Percentiles rank a stretch among this genome's conserved stretches.
phyloP scores from a whole-genome alignment of 2,888 invertebrate genomes.

The Drosophila cognata region DNA sequence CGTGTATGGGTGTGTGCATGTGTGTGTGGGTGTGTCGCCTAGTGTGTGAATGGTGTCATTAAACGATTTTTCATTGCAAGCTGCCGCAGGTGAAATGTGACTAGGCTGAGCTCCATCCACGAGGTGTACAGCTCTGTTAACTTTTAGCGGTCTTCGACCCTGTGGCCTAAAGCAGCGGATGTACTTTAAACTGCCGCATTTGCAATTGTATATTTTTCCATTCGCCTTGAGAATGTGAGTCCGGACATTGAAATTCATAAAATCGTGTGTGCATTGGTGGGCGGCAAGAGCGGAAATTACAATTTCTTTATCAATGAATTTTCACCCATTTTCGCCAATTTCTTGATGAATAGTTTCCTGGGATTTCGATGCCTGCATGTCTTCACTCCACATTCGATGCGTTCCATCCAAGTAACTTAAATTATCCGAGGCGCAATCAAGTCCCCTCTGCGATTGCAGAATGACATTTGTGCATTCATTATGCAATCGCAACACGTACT shows the following conservation, averaged over 20 bases:
- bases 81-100: slow-evolving; percentile 81
- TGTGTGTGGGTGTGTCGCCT: slow-evolving; percentile 41
- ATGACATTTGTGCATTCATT: slow-evolving; percentile 61
- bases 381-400: neutral
- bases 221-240: slow-evolving; percentile 22
- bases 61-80: slow-evolving; percentile 84
- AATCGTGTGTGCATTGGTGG: slow-evolving; percentile 50
- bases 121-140: slow-evolving; percentile 28
- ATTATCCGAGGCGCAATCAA: slow-evolving; percentile 36
- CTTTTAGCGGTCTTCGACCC: slow-evolving; percentile 74
- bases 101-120: slow-evolving; percentile 29
- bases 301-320: slow-evolving; percentile 74
- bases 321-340: slow-evolving; percentile 26
- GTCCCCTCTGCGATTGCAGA: slow-evolving; percentile 11
- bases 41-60: slow-evolving; percentile 82
- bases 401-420: slow-evolving; percentile 19
- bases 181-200: slow-evolving; percentile 55
- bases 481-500: slow-evolving; percentile 79
- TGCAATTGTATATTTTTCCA: slow-evolving; percentile 43
- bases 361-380: slow-evolving; percentile 1
- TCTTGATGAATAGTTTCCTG: slow-evolving; percentile 30
- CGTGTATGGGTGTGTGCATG: slow-evolving; percentile 36
- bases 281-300: slow-evolving; percentile 69
- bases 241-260: slow-evolving; percentile 79
- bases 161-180: slow-evolving; percentile 30